Evolutionary conservation across 2,888 invertebrate species (phyloP).

Genomic region (Chymomyza caudatula): DNA sequence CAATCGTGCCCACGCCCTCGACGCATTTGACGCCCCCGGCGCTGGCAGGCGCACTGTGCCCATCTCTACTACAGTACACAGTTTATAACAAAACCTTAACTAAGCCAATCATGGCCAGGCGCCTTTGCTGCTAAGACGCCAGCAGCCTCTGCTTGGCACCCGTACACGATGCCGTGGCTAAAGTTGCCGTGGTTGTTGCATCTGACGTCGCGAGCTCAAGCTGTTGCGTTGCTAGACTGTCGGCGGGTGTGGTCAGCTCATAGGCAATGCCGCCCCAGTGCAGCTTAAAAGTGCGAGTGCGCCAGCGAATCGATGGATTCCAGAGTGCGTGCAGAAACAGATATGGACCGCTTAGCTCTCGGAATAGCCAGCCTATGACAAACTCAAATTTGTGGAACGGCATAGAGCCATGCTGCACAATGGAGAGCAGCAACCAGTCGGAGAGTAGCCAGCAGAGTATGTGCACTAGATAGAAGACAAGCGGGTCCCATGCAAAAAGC

Average conservation of each 20-base stretch:
- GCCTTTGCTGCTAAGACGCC: constrained; percentile 58
- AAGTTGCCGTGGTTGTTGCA: background rate
- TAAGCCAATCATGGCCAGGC: constrained; percentile 14
- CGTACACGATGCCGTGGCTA: constrained; percentile 19
- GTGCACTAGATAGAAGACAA: constrained; percentile 95
- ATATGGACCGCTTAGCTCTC: constrained; percentile 93
- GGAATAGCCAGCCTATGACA: constrained; percentile 95
- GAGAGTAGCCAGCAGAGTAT: constrained; percentile 96
- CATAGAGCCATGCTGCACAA: constrained; percentile 94
- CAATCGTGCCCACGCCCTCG: constrained; percentile 2
- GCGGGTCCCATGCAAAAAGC: constrained; percentile 91
- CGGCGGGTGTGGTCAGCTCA: constrained; percentile 82
- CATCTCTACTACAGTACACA: background rate
- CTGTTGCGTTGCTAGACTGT: background rate
- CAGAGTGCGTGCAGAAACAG: constrained; percentile 91
- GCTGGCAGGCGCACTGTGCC: background rate
- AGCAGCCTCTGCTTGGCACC: constrained; percentile 45
- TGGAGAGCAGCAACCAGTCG: constrained; percentile 94
- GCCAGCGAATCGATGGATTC: constrained; percentile 94
- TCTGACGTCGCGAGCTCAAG: constrained; percentile 49
- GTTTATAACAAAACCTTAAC: constrained; percentile 45
- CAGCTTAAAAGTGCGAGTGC: constrained; percentile 92
- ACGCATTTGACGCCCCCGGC: no score
- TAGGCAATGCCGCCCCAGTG: constrained; percentile 98
- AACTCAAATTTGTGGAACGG: constrained; percentile 97